A percentile compares a stretch with the other conserved stretches of the same genome.
Evolutionary conservation across 2,888 invertebrate species (phyloP).

Genomic region (Pocota personata): DNA sequence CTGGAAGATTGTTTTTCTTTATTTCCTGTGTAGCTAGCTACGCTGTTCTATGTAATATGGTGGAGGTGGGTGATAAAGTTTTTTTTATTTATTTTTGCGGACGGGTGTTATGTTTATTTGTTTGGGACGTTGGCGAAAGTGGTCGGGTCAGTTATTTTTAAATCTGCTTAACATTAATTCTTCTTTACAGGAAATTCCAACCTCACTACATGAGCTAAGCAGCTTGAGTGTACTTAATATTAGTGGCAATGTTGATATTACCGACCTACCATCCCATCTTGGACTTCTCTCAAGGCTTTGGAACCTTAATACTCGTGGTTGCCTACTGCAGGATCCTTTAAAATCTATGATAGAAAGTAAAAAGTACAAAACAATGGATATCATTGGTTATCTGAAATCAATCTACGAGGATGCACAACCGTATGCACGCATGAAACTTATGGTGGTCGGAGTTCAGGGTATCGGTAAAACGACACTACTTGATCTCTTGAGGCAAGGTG

Average conservation of each 20-base stretch:
- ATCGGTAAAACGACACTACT: conserved; percentile 95
- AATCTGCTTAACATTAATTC: background rate
- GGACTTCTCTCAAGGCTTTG: conserved; percentile 96
- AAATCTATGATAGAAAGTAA: conserved; percentile 95
- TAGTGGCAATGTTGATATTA: conserved; percentile 88
- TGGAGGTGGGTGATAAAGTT: too few relatives aligned
- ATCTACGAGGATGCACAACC: conserved; percentile 94
- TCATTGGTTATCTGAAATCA: conserved; percentile 94
- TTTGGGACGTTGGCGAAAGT: too few relatives aligned
- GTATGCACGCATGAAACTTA: conserved; percentile 97
- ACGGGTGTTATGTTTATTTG: too few relatives aligned
- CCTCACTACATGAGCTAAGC: conserved; percentile 91
- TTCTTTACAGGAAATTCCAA: conserved; percentile 87
- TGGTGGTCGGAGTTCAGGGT: conserved; percentile 96
- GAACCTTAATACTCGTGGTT: conserved; percentile 97
- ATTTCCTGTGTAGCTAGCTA: too few relatives aligned
- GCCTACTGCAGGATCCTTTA: conserved; percentile 93
- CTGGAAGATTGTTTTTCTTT: too few relatives aligned
- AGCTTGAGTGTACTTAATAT: conserved; percentile 97
- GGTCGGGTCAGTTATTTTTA: too few relatives aligned
- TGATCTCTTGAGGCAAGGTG: conserved; percentile 94
- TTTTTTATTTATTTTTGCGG: too few relatives aligned
- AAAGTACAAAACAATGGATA: conserved; percentile 97
- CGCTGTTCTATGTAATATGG: too few relatives aligned
- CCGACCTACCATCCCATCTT: conserved; percentile 96